These are phyloP conservation scores for Cryptotis parvus DNA, from an alignment of 2,113 vertebrate species.

Conservation along the genomic window DNA sequence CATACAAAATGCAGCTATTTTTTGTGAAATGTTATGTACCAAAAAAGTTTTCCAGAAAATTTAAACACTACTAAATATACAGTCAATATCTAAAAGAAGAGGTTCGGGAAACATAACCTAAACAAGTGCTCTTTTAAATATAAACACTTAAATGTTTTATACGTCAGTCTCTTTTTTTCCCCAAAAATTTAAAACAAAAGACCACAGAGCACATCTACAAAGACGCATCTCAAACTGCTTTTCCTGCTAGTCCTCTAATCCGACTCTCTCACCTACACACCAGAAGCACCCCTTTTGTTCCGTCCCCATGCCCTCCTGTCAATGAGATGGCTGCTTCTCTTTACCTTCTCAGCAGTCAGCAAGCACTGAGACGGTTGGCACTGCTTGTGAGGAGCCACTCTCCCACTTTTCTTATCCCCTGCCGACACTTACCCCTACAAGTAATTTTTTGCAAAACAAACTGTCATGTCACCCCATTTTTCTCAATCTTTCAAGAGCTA, in stretches of 20 bases:
- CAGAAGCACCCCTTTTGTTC: neutral
- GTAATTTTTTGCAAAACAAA: too few relatives aligned
- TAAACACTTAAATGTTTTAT: neutral
- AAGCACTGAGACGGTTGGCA: too few relatives aligned
- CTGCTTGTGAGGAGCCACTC: too few relatives aligned
- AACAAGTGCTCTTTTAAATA: neutral
- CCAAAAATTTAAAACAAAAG: neutral
- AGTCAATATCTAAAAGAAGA: neutral
- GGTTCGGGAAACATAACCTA: neutral
- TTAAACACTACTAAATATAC: neutral
- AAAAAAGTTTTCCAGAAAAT: conserved; percentile 5
- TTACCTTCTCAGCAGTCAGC: too few relatives aligned
- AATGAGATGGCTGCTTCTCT: neutral
- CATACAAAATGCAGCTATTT: too few relatives aligned
- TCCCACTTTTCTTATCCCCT: too few relatives aligned
- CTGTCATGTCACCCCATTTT: too few relatives aligned
- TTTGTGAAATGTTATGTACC: neutral
- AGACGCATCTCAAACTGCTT: neutral
- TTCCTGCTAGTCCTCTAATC: neutral
- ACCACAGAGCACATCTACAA: neutral
- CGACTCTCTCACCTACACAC: neutral
- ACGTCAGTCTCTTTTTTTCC: neutral
- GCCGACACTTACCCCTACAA: too few relatives aligned
- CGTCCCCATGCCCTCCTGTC: neutral
- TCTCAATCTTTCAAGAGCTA: too few relatives aligned